These are phyloP conservation scores for Pteropus alecto DNA, from an alignment of 2,113 vertebrate genomes.

Conservation along the genomic window DNA sequence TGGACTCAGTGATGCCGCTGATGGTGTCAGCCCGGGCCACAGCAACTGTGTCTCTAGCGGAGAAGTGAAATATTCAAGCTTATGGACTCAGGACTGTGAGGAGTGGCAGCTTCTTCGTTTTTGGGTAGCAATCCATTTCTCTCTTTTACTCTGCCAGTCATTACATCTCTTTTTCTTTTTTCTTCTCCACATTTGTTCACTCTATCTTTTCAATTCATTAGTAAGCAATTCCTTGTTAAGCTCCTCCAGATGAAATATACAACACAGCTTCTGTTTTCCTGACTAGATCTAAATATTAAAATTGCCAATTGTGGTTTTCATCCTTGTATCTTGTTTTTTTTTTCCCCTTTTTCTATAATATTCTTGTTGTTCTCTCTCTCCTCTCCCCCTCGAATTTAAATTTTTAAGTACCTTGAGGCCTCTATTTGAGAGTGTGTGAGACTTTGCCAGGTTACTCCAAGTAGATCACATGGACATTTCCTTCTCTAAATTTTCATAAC, in stretches of 20 bases:
- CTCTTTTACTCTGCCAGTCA: not conserved
- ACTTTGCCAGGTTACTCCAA: not conserved
- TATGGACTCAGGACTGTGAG: not conserved
- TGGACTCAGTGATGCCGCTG: not conserved
- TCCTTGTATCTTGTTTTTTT: not conserved
- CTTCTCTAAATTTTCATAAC: not conserved
- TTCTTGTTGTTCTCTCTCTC: not conserved
- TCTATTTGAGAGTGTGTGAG: not conserved
- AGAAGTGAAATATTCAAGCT: not conserved
- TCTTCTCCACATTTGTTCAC: not conserved
- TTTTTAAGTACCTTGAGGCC: not conserved
- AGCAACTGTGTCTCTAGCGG: not conserved
- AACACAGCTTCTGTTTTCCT: not conserved
- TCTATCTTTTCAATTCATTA: not conserved
- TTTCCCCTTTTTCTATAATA: not conserved
- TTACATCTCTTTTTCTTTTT: not conserved
- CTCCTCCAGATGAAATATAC: no score
- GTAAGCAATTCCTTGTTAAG: not conserved
- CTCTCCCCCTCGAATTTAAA: not conserved
- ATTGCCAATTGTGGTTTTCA: not conserved
- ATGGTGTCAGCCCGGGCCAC: rapidly evolving
- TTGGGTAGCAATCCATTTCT: not conserved
- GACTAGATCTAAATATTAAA: not conserved
- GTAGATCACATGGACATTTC: not conserved
- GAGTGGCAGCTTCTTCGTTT: not conserved